Percentiles rank a stretch among this genome's conserved stretches.
phyloP scores from a whole-genome alignment of 1,140 invertebrate species.

The Trypoxylus dichotomus region DNA sequence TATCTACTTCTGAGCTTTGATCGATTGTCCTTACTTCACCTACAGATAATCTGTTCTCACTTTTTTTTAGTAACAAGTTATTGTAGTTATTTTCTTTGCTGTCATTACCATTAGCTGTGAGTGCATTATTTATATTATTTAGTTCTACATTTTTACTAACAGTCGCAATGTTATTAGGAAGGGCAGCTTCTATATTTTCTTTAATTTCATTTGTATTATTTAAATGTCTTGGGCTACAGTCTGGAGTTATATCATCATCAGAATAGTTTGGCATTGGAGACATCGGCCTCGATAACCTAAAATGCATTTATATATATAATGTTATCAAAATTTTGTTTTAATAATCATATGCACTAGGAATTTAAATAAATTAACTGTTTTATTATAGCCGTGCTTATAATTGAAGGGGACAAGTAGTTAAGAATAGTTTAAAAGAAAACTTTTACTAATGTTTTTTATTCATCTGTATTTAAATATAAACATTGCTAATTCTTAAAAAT shows the following conservation, averaged over 20 bases:
- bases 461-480: too few relatives aligned
- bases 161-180: neutral
- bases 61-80: neutral
- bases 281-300: conserved; percentile 74
- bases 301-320: conserved; percentile 31
- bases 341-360: too few relatives aligned
- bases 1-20: conserved; percentile 45
- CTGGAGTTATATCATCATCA: conserved; percentile 54
- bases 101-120: conserved; percentile 5
- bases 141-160: neutral
- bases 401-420: too few relatives aligned
- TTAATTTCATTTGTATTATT: neutral
- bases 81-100: conserved; percentile 1
- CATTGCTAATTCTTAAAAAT: too few relatives aligned
- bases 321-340: too few relatives aligned
- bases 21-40: neutral
- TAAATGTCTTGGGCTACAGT: conserved; percentile 41
- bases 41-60: neutral
- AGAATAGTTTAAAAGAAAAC: too few relatives aligned
- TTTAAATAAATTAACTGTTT: too few relatives aligned
- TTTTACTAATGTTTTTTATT: too few relatives aligned
- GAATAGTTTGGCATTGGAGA: conserved; percentile 74
- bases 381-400: too few relatives aligned
- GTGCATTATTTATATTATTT: neutral
- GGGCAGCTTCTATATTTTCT: neutral